A percentile compares a stretch with the other conserved stretches of the same genome.
These are phyloP conservation scores for Phocides pigmalion DNA, from an alignment of 1,140 invertebrate genomes.

Conservation along the genomic window DNA sequence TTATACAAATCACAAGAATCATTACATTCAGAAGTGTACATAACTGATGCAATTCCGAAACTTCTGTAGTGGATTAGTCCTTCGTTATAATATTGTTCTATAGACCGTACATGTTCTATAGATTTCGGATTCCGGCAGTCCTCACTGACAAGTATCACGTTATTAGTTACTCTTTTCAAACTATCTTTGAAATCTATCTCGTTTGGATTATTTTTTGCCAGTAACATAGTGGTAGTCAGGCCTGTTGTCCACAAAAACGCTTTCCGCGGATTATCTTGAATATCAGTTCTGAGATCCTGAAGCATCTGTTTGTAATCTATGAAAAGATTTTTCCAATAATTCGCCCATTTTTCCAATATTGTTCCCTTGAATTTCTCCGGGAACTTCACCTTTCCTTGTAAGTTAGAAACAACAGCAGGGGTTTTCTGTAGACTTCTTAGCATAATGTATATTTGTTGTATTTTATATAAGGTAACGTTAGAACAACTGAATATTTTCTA, in stretches of 20 bases:
- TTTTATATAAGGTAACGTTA: too few species aligned
- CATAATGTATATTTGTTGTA: conserved; percentile 35
- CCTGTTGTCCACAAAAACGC: conserved; percentile 79
- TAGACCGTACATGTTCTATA: conserved; percentile 85
- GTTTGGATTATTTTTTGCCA: conserved; percentile 86
- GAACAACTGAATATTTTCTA: too few species aligned
- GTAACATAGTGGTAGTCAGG: conserved; percentile 69
- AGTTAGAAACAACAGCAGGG: conserved; percentile 39
- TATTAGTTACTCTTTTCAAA: conserved; percentile 84
- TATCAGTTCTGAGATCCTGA: conserved; percentile 83
- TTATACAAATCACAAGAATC: conserved; percentile 88
- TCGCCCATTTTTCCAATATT: conserved; percentile 86
- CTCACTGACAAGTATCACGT: conserved; percentile 87
- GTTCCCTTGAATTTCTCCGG: conserved; percentile 86
- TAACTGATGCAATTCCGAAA: conserved; percentile 89
- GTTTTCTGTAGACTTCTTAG: conserved; percentile 45
- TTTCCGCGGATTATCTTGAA: conserved; percentile 84
- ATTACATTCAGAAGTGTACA: conserved; percentile 90
- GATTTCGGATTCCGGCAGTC: conserved; percentile 87
- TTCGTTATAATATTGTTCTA: conserved; percentile 87
- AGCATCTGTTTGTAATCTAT: conserved; percentile 86
- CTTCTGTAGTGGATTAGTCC: conserved; percentile 86
- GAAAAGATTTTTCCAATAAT: conserved; percentile 86
- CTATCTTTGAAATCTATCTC: conserved; percentile 86
- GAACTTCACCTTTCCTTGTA: conserved; percentile 57